Evolutionary conservation across 2,888 invertebrate species (phyloP), one percentile per base, ranked within the genome.

Genomic region (Ormyrus nitidulus): DNA sequence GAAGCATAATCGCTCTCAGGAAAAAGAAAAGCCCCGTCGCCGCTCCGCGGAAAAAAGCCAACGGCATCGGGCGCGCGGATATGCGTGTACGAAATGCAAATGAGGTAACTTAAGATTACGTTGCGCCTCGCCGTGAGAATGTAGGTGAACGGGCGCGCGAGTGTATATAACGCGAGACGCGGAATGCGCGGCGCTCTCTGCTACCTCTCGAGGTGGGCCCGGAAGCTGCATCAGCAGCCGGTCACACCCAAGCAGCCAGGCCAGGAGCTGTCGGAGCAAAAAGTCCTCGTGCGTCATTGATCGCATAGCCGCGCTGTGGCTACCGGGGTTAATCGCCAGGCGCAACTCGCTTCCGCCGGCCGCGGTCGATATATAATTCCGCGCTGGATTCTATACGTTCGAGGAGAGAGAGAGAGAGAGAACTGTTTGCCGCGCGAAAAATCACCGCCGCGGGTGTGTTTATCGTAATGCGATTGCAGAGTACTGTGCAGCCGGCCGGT

Each of bases 81-180:
- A 53, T 34, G 19, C 19, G 19, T 19, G 49, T 69, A 49, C 54
- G 58, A 75, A 71, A 78, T 78, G 78, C 78, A 78, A 81, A 81
- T 71, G 81, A 78, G 78, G 64, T 81, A 81, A 74, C 81, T 51
- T 75, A 71, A 68, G 59, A 73, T 77, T 71, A 75, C 64, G 51
- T 72, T 11, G 46, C 46, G 19, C n/a, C 58, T 11, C 54, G 80
- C 77, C 85, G 84, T 86, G 88, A 86, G 88, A 88, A 88, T 88
- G 85, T 88, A 87, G 88, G 88, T 87, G 87, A 88, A 85, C 84
- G 83, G 83, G 81, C 82, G 77, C 10, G 3, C 11, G 48, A 34
- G 64, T 49, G 48, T 53, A 46, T 48, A 64, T 11, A n/a, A 19
- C 64, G 13, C 19, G 49, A 62, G 11, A 62, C 19, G 9, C 19